phyloP scores from a whole-genome alignment of 2,113 vertebrate species.

The Tursiops truncatus region DNA sequence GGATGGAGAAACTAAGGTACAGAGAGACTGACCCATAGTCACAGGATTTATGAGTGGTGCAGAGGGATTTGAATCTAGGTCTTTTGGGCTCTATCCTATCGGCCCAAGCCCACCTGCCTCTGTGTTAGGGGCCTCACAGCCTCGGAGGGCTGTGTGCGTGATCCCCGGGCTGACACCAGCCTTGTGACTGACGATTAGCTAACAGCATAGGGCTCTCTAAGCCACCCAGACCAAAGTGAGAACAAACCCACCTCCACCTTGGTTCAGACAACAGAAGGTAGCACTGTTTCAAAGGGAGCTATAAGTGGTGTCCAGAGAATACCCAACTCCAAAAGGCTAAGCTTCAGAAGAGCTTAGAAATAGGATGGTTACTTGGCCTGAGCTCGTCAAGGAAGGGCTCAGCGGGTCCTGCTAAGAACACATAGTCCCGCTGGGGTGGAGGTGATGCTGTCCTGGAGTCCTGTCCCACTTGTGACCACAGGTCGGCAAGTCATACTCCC shows the following conservation, averaged over 20 bases:
- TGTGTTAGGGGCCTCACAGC: neutral
- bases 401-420: neutral
- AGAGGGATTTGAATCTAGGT: neutral
- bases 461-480: neutral
- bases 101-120: neutral
- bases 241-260: neutral
- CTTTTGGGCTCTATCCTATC: neutral
- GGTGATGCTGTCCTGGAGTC: neutral
- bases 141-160: fast-evolving
- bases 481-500: neutral
- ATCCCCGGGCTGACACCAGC: neutral
- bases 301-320: neutral
- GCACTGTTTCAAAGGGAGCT: neutral
- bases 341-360: neutral
- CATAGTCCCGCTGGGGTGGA: fast-evolving
- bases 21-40: neutral
- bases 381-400: neutral
- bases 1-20: neutral
- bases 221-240: neutral
- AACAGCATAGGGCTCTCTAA: neutral
- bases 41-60: neutral
- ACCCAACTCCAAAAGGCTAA: neutral
- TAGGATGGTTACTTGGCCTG: neutral
- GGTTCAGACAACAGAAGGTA: neutral
- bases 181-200: neutral